Conservation (phyloP, 2,113 vertebrate species). For the Grallaria varia region DNA sequence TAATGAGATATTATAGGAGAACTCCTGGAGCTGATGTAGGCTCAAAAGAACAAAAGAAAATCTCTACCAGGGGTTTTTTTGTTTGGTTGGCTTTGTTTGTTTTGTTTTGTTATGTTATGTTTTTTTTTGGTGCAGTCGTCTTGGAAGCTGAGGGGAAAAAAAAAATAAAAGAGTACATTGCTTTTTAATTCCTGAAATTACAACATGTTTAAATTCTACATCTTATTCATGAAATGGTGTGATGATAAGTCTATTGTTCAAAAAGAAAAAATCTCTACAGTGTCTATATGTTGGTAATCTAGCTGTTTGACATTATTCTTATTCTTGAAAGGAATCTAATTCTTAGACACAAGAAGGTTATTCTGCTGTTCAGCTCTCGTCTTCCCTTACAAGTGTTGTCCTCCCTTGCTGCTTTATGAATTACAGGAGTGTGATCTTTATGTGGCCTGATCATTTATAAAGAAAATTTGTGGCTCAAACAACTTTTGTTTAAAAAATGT, state of each 20-base stretch:
- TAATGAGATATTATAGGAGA: neutral
- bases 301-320: constrained; percentile 36
- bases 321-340: constrained; percentile 50
- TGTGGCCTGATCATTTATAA: constrained; percentile 9
- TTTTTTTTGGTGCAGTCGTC: neutral
- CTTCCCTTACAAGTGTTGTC: neutral
- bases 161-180: neutral
- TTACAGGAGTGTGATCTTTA: neutral
- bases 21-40: neutral
- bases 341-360: constrained; percentile 17
- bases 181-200: neutral
- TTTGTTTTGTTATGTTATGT: no score
- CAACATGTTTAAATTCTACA: neutral
- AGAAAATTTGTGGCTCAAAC: neutral
- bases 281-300: neutral
- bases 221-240: neutral
- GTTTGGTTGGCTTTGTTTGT: no score
- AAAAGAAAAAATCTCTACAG: constrained; percentile 20
- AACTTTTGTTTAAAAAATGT: constrained; percentile 40
- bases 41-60: neutral
- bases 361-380: neutral
- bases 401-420: constrained; percentile 20
- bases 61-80: no score
- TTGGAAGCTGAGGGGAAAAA: neutral
- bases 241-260: neutral